Conservation (phyloP, 2,113 vertebrate species). For the Chamaetylas fuelleborni region DNA sequence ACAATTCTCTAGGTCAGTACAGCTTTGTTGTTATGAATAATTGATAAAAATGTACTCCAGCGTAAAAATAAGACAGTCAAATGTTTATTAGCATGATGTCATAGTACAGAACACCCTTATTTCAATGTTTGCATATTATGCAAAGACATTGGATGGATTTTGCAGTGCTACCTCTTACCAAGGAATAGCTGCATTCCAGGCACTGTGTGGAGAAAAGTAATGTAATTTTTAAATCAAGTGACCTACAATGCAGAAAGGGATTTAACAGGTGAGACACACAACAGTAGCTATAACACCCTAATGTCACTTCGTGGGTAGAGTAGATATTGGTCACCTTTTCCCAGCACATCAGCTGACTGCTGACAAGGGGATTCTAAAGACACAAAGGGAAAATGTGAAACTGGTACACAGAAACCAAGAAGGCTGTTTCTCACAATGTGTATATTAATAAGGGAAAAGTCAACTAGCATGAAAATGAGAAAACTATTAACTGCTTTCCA, state of each 20-base stretch:
- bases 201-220: neutral
- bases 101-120: neutral
- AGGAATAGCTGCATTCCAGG: neutral
- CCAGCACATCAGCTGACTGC: neutral
- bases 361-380: neutral
- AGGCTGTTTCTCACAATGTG: neutral
- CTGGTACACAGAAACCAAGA: neutral
- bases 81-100: neutral
- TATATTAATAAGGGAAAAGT: neutral
- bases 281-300: accelerated
- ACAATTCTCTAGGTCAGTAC: neutral
- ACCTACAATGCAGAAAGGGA: neutral
- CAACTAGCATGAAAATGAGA: neutral
- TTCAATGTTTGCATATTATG: neutral
- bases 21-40: neutral
- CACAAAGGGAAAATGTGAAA: neutral
- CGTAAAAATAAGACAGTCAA: neutral
- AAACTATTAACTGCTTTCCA: neutral
- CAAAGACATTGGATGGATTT: neutral
- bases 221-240: neutral
- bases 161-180: neutral
- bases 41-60: neutral
- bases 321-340: neutral
- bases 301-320: neutral
- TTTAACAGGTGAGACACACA: neutral